Evolutionary conservation across 2,888 invertebrate genomes (phyloP), one percentile per base, ranked within the genome.

Genomic region (Thereva unica): DNA sequence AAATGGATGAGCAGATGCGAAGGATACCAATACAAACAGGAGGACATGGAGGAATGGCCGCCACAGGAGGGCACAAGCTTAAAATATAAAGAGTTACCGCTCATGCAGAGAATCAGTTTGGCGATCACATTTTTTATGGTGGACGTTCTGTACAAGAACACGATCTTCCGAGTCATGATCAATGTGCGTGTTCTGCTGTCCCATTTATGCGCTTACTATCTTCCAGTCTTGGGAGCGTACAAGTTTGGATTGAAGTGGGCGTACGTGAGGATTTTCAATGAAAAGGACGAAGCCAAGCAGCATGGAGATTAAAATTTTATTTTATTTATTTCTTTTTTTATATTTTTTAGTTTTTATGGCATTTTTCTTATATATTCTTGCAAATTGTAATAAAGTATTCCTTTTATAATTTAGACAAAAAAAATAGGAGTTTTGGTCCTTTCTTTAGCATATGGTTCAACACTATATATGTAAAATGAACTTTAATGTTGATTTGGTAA

Each of bases 151-250:
- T 79, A 83, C 72, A 71, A 74, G 0, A 81, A 80, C 5, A 76
- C 71, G 65, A 72, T 85, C 47, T 84, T 86, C 40, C 81, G 87
- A 9, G 74, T 82, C 4, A 83, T 84, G 71, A 83, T 86, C 67
- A 89, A 89, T 73, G 72, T 77, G 8, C 79, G 84, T 63, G 85
- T 86, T 76, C 78, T 79, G 68, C 74, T 86, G 4, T 80, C 84
- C 4, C 73, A 89, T 4, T 83, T 84, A 71, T 75, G 89, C 0
- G 85, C 88, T 76, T 84, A 84, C 71, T 82, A 86, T 52, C 86
- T 84, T 72, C 90, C 90, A 0, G 85, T 87, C 71, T 73, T 89
- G 47, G 87, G 88, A 0, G 86, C 86, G 76, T 83, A 84, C 71
- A 81, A 78, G 35, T 89, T 84, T 72, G 89, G 89, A 2, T 75